Evolutionary conservation across 2,888 invertebrate genomes (phyloP), one percentile per base, ranked within the genome.

Genomic region (Dysmachus trigonus): DNA sequence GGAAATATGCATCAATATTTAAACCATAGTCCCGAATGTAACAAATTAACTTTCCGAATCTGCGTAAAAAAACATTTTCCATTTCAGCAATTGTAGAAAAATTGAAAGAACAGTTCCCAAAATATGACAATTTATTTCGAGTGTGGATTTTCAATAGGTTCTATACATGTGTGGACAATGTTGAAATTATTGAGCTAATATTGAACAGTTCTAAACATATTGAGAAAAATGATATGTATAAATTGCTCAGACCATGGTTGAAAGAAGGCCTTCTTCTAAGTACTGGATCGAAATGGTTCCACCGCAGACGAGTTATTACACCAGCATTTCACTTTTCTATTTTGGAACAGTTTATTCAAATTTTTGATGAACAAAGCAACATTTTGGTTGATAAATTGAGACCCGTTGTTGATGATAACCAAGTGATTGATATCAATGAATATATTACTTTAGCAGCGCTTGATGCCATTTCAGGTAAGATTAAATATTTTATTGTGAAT

Each of bases 291-390:
- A 94, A 93, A 91, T 97, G 96, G 96, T 93, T 93, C 89, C 91
- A 91, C 0, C 93, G 95, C 30, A 93, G 96, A 47, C 95, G 95
- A 91, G 93, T 96, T 87, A 91, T 96, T 83, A 96, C 96, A 0
- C 96, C 96, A 1, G 94, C 96, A 0, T 97, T 96, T 90, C 96
- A 97, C 90, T 96, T 96, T 90, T 95, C 95, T 89, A 96, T 96
- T 85, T 91, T 96, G 73, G 95, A 96, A 89, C 94, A 95, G 88
- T 96, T 96, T 90, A 91, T 95, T 8, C 94, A 94, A 2, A 93
- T 95, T 0, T 96, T 96, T 89, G 94, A 96, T 89, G 94, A 94
- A 87, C 95, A 95, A 87, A 93, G 94, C 3, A 91, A 92, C 35
- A 92, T 94, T 27, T 92, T 96, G 87, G 90, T 94, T 0, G 90